Evolutionary conservation across 2,113 vertebrate genomes (phyloP).

Genomic region (Illadopsis cleaveri): DNA sequence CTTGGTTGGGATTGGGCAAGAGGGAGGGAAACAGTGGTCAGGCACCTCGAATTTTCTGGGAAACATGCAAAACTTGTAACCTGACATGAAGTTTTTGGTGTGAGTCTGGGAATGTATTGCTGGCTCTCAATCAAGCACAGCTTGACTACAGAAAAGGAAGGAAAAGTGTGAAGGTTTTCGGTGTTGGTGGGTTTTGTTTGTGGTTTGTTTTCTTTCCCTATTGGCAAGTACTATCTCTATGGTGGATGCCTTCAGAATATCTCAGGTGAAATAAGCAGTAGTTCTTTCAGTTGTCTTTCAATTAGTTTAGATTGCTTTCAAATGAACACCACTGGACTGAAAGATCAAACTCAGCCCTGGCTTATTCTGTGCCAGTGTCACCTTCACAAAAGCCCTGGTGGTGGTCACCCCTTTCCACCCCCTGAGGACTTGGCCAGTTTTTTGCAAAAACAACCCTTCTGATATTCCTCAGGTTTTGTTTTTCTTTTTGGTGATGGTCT

Average conservation of each 20-base stretch:
- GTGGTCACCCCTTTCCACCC: not conserved
- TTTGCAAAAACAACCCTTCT: not conserved
- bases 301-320: not conserved
- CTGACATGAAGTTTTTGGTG: not conserved
- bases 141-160: slow-evolving; percentile 23
- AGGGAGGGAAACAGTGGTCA: slow-evolving; percentile 35
- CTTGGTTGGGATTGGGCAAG: slow-evolving; percentile 44
- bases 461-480: not conserved
- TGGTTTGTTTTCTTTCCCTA: not conserved
- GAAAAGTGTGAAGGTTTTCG: not conserved
- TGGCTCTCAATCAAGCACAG: slow-evolving; percentile 30
- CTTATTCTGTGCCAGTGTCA: not conserved
- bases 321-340: not conserved
- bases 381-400: not conserved
- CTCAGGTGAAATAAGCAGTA: not conserved
- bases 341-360: not conserved
- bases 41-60: slow-evolving; percentile 22
- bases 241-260: not conserved
- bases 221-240: not conserved
- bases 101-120: not conserved
- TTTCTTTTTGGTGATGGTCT: not conserved
- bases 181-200: not conserved
- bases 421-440: not conserved
- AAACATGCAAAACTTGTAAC: slow-evolving; percentile 23
- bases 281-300: not conserved